Evolutionary conservation across 2,888 invertebrate species (phyloP), one percentile per base, ranked within the genome.

Genomic region (Microplitis deprimator): DNA sequence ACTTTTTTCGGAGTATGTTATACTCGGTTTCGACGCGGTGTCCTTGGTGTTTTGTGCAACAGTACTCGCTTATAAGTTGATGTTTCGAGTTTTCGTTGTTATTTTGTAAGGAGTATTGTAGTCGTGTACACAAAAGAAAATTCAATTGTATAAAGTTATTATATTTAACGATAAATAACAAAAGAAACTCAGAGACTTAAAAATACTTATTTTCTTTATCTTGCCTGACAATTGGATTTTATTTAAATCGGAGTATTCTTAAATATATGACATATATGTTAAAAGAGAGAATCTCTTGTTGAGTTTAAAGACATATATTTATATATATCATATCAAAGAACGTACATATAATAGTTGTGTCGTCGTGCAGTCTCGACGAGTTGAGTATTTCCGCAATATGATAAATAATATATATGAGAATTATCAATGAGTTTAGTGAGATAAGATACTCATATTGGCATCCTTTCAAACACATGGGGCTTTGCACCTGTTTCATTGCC

Each of bases 401-500:
- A 41, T 17, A 68, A 41, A 41, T 41, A 50, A 50, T 50, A 50
- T 50, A 50, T 50, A 13, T 13, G 13, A 50, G 50, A 13, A 50
- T 50, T 50, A 50, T 50, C 50, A 50, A 50, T 50, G 50, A 50
- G 50, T 13, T 50, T 13, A 13, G 20, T 20, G 8, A 50, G 50
- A 50, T 50, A 50, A 62, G 62, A 62, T 62, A 29, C 20, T 7
- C 41, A n/a, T 39, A 41, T 41, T 50, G 59, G 17, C 41, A 68
- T 68, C 68, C 68, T 50, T 68, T 20, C 29, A 41, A 6, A 17
- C 17, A 39, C 39, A 68, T 68, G 38, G 16, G 39, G 50, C 50
- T n/a, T 20, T 29, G 29, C 70, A 70, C 70, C 70, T 70, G 70
- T 79, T 68, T 71, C 68, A 70, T 62, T 64, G 20, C 60, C 64